Conservation (phyloP, 2,113 vertebrate genomes). For the Dipodomys merriami region DNA sequence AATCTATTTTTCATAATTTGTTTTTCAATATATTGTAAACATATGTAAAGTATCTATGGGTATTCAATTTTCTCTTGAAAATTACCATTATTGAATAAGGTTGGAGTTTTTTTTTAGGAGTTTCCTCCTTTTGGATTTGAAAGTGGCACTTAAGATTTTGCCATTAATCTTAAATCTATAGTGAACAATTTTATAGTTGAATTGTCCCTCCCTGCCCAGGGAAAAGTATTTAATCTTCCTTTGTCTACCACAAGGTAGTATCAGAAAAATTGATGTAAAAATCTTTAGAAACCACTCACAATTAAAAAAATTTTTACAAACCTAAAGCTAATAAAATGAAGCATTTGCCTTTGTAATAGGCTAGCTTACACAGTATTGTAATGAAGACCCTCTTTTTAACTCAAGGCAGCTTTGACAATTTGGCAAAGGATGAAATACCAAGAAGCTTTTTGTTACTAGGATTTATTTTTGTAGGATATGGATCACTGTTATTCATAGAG, state of each 20-base stretch:
- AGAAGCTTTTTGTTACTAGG: slow-evolving; percentile 21
- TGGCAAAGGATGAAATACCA: slow-evolving; percentile 7
- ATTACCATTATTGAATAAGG: neutral
- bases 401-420: neutral
- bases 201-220: slow-evolving; percentile 59
- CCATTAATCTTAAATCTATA: neutral
- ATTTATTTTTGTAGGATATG: slow-evolving; percentile 53
- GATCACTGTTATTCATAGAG: neutral
- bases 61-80: slow-evolving; percentile 4
- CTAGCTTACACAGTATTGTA: neutral
- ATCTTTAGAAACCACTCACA: slow-evolving; percentile 24
- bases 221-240: slow-evolving; percentile 87
- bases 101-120: neutral
- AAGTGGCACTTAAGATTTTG: neutral
- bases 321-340: neutral
- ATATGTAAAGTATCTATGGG: neutral
- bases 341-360: neutral
- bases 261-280: slow-evolving; percentile 59
- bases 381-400: neutral
- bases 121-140: neutral
- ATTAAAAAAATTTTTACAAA: slow-evolving; percentile 56
- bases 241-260: slow-evolving; percentile 66
- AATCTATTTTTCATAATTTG: neutral
- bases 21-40: neutral
- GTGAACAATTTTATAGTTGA: neutral